Evolutionary conservation across 2,797 vertebrate genomes (phyloP), one percentile per base, ranked within the genome.

Genomic region (Leucoraja ocellata): DNA sequence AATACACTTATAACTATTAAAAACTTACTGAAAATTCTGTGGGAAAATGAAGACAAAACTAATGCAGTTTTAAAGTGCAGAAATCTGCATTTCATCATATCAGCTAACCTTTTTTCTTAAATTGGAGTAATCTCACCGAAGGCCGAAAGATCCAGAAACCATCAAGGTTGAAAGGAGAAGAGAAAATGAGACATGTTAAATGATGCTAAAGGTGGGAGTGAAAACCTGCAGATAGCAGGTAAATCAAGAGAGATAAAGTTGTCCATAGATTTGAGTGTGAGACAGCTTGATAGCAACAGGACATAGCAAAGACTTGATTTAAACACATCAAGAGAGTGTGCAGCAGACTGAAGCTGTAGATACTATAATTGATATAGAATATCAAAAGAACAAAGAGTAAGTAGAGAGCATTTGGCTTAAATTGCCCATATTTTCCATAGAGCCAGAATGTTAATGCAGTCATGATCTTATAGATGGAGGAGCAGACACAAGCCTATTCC

Each of bases 161-260:
- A 83, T 58, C 80, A 88, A 88, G 32, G 16, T 88, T 88, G 84
- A 88, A 88, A 88, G 65, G 84, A 88, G 84, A 18, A 88, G 32
- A 79, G 76, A 32, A 79, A 65, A 88, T 61, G 32, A 88, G 61
- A 88, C 84, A 88, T 63, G 83, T 88, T 68, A 88, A 63, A 18
- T 9, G n/a, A 68, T 88, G 63, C 84, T 68, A 68, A 88, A 68
- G n/a, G 65, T 68, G 16, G 61, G 61, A 36, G 1, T 88, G 65
- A 68, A 88, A 88, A 88, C 63, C 16, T 68, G 84, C 6, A 88
- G 84, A 32, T 88, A 1, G 6, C 28, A 88, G n/a, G 63, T 36
- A 32, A 36, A 63, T 63, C 63, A 32, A 88, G 28, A 65, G 4
- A 88, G 61, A n/a, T 23, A 61, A 80, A 18, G 54, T 25, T n/a